Conservation (phyloP, 2,888 invertebrate genomes). For the Lepeophtheirus nordmannii region DNA sequence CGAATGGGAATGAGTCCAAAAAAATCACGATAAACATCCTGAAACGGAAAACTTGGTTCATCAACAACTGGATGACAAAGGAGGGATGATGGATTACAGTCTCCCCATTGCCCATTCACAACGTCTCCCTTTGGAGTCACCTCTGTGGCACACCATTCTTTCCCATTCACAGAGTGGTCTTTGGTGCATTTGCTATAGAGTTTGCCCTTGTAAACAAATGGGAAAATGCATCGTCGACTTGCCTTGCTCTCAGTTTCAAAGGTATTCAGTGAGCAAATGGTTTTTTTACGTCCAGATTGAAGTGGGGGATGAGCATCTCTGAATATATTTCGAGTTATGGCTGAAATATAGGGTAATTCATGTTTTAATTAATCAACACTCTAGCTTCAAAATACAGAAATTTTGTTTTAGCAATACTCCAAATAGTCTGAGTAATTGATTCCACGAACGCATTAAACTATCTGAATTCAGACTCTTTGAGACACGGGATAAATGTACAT, state of each 20-base stretch:
- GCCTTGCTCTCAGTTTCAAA: not conserved
- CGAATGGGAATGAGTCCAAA: slow-evolving; percentile 1
- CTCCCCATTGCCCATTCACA: slow-evolving; percentile 17
- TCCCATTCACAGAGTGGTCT: slow-evolving; percentile 22
- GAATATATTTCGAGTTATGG: not conserved
- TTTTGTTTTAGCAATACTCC: not conserved
- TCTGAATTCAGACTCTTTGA: no score
- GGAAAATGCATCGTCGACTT: slow-evolving; percentile 23
- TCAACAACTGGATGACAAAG: slow-evolving; percentile 1
- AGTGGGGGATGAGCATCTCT: not conserved
- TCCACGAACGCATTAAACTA: no score
- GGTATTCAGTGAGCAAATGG: slow-evolving; percentile 14
- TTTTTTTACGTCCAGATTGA: not conserved
- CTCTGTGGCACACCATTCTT: slow-evolving; percentile 26
- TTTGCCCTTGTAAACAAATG: slow-evolving; percentile 25
- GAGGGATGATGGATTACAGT: slow-evolving; percentile 11
- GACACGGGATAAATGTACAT: no score
- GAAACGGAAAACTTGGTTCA: not conserved
- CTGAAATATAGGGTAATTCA: not conserved
- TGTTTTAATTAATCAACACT: not conserved
- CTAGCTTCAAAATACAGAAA: not conserved
- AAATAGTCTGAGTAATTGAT: no score
- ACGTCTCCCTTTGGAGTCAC: slow-evolving; percentile 16
- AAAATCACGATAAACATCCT: not conserved
- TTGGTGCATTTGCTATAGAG: slow-evolving; percentile 24